Evolutionary conservation across 2,797 vertebrate genomes (phyloP).

Genomic region (Ctenopoma multispine): DNA sequence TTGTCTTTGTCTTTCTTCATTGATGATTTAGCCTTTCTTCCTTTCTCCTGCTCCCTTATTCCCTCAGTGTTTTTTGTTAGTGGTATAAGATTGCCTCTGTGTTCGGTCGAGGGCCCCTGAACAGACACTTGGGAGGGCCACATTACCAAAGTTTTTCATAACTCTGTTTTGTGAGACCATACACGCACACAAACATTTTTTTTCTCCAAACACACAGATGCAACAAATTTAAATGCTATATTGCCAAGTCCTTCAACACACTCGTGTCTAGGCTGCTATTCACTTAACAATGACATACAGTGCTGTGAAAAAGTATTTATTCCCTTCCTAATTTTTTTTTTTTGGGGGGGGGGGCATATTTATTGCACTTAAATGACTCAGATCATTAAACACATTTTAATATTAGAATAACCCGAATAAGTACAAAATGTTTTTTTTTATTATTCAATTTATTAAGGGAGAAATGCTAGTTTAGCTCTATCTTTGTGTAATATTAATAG

Average conservation of each 20-base stretch:
- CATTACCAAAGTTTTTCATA: conserved; percentile 68
- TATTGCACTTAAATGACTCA: too few species aligned
- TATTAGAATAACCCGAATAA: too few species aligned
- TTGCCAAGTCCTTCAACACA: conserved; percentile 40
- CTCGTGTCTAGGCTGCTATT: conserved; percentile 40
- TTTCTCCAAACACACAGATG: conserved; percentile 59
- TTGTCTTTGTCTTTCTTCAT: conserved; percentile 77
- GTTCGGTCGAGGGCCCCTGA: conserved; percentile 60
- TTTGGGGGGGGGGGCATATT: too few species aligned
- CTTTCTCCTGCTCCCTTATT: conserved; percentile 51
- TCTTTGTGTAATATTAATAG: too few species aligned
- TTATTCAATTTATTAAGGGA: too few species aligned
- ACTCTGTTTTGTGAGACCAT: conserved; percentile 61
- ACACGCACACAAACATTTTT: conserved; percentile 44
- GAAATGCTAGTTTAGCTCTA: too few species aligned
- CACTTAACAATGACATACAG: conserved; percentile 36
- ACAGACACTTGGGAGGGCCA: conserved; percentile 62
- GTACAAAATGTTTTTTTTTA: too few species aligned
- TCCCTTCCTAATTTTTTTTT: too few species aligned
- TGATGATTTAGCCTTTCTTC: conserved; percentile 73
- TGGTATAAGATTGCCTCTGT: conserved; percentile 73
- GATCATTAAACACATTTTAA: too few species aligned
- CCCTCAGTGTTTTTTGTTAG: conserved; percentile 34
- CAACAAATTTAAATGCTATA: conserved; percentile 64
- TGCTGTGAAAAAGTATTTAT: too few species aligned